phyloP scores from a whole-genome alignment of 2,888 invertebrate genomes.

The Limenitis camilla region DNA sequence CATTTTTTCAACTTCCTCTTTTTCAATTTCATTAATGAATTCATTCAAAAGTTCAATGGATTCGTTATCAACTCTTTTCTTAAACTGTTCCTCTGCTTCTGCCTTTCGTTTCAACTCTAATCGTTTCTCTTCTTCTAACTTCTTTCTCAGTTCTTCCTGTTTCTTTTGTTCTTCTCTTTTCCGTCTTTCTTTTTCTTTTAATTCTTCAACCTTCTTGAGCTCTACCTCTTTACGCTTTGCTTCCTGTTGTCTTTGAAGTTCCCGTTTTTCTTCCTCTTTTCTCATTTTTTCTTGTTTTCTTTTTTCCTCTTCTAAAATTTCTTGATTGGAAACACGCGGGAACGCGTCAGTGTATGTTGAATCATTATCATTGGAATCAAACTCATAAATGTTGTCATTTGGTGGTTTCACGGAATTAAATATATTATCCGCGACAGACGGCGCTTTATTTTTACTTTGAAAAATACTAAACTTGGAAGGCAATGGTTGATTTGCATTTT shows the following conservation, averaged over 20 bases:
- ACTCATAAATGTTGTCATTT: constrained; percentile 45
- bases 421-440: constrained; percentile 52
- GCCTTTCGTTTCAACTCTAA: constrained; percentile 46
- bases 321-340: constrained; percentile 32
- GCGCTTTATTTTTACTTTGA: constrained; percentile 54
- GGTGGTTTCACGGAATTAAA: constrained; percentile 41
- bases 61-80: constrained; percentile 52
- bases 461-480: constrained; percentile 49
- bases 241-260: constrained; percentile 23
- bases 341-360: constrained; percentile 14
- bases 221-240: constrained; percentile 26
- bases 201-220: constrained; percentile 30
- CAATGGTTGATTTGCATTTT: constrained; percentile 38
- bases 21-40: constrained; percentile 44
- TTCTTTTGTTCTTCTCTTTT: constrained; percentile 28
- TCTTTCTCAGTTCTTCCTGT: constrained; percentile 32
- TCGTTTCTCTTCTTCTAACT: constrained; percentile 33
- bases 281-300: constrained; percentile 11
- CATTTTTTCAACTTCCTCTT: constrained; percentile 39
- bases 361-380: constrained; percentile 41
- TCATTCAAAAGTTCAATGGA: constrained; percentile 47
- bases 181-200: constrained; percentile 18
- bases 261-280: constrained; percentile 27
- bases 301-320: constrained; percentile 33
- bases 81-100: constrained; percentile 46